Conservation (phyloP, 2,113 vertebrate species). For the Neodontobutis hainanensis region DNA sequence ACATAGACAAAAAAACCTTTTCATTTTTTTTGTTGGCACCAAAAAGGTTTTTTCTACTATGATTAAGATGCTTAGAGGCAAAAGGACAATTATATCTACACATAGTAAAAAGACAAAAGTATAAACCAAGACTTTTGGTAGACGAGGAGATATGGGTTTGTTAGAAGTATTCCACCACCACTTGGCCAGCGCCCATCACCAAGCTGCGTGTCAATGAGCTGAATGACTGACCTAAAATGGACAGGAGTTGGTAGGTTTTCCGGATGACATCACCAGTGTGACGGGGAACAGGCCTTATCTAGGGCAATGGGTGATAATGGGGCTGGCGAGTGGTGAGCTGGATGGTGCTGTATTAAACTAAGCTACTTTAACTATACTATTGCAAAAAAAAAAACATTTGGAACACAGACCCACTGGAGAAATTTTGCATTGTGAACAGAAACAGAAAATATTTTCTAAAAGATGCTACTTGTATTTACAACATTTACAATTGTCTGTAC, state of each 20-base stretch:
- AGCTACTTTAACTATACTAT: not conserved
- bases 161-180: slow-evolving; percentile 57
- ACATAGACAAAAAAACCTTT: slow-evolving; percentile 39
- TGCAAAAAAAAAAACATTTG: not conserved
- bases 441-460: too few relatives aligned
- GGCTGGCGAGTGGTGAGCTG: not conserved
- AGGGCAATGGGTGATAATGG: slow-evolving; percentile 1
- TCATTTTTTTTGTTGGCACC: slow-evolving; percentile 37
- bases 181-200: slow-evolving; percentile 53
- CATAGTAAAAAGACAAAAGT: slow-evolving; percentile 10
- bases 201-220: slow-evolving; percentile 20
- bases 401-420: not conserved
- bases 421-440: not conserved
- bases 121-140: slow-evolving; percentile 10
- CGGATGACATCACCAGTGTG: slow-evolving; percentile 17
- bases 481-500: not conserved
- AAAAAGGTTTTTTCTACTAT: slow-evolving; percentile 41
- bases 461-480: not conserved
- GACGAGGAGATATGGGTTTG: slow-evolving; percentile 1
- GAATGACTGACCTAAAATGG: slow-evolving; percentile 63
- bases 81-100: slow-evolving; percentile 21
- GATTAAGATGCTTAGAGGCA: slow-evolving; percentile 1
- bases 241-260: slow-evolving; percentile 21
- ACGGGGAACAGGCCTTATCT: not conserved
- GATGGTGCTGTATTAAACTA: not conserved